Evolutionary conservation across 2,888 invertebrate genomes (phyloP), one percentile per base, ranked within the genome.

Genomic region (Apoderus coryli): DNA sequence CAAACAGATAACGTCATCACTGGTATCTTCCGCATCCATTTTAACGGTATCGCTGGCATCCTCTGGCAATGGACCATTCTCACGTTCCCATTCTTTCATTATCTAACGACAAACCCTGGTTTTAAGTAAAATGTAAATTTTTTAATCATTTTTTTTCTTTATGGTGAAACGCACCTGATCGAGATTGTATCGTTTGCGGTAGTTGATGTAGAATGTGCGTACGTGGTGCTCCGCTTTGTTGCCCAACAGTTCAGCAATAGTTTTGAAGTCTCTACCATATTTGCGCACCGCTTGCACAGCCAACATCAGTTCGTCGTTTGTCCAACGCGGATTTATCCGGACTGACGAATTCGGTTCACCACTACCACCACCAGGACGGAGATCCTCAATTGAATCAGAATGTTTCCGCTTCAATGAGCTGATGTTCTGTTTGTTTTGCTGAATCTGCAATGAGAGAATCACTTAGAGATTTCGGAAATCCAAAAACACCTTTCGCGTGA

Each of bases 141-240:
- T n/a, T n/a, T n/a, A n/a, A n/a, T n/a, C n/a, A n/a, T n/a, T n/a
- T n/a, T n/a, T n/a, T n/a, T n/a, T n/a, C n/a, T n/a, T n/a, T n/a
- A n/a, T n/a, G n/a, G n/a, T n/a, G n/a, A n/a, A n/a, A n/a, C n/a
- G 62, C 19, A 86, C 75, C 10, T 72, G 72, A 56, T 93, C 92
- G 42, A 93, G 64, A 59, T 86, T 85, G 60, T 81, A 89, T 13
- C 43, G 73, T 44, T 86, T 76, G 27, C 89, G 74, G 60, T 93
- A 85, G 53, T 85, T 89, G 5, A 84, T 72, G 60, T 86, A 95
- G 62, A 93, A 95, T 27, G 79, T 78, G 40, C 89, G 76, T 25
- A 95, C 70, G 54, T 93, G 92, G 28, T 80, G 76, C 59, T 92
- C 93, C 2, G 85, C 89, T 64, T 95, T 95, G 29, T 89, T 95